Conservation (phyloP, 2,888 invertebrate species). For the Caenorhabditis sulstoni region DNA sequence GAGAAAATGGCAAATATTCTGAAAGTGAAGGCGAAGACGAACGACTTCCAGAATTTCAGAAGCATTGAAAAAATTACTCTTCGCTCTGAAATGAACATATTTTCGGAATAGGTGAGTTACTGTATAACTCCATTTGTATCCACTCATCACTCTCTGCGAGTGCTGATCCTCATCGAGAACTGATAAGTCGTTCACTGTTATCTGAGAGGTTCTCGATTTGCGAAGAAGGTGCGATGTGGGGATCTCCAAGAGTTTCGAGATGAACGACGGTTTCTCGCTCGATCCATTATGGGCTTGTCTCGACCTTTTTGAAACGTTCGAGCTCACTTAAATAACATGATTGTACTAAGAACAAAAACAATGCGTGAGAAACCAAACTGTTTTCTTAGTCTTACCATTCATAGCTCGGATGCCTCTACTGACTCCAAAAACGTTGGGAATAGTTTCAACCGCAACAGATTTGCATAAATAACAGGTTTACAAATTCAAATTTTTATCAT, state of each 20-base stretch:
- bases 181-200: conserved; percentile 50
- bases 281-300: neutral
- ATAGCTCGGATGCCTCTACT: too few species aligned
- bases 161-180: conserved; percentile 36
- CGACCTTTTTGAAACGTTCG: too few species aligned
- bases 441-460: too few species aligned
- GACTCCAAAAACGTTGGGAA: too few species aligned
- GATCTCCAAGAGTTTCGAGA: conserved; percentile 48
- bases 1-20: conserved; percentile 49
- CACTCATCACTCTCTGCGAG: conserved; percentile 41
- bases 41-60: conserved; percentile 57
- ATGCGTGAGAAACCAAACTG: neutral
- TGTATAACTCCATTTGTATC: conserved; percentile 51
- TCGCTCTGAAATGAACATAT: conserved; percentile 36
- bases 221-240: conserved; percentile 26
- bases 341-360: neutral
- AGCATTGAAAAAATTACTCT: conserved; percentile 50
- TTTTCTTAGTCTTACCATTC: neutral
- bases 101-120: neutral
- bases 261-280: conserved; percentile 19
- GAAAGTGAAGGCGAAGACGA: conserved; percentile 37
- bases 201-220: conserved; percentile 35
- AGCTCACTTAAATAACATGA: too few species aligned
- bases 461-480: too few species aligned
- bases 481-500: too few species aligned